Evolutionary conservation across 2,888 invertebrate species (phyloP).

Genomic region (Imbricaverruca yamaguchii): DNA sequence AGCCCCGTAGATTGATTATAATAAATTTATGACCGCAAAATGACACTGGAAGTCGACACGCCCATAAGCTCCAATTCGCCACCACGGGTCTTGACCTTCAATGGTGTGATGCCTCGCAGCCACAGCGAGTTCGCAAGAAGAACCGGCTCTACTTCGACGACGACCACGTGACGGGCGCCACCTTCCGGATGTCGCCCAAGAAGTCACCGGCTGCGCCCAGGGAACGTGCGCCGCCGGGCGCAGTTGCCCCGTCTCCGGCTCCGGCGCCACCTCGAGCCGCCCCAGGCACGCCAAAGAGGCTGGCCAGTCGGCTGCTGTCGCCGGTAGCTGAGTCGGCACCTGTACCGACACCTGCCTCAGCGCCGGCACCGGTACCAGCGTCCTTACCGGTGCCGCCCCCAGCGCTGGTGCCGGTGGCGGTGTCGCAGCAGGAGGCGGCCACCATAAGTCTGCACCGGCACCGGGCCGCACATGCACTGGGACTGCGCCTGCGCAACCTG

Average conservation of each 20-base stretch:
- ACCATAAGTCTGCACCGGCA: not conserved
- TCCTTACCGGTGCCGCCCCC: not conserved
- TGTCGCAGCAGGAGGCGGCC: not conserved
- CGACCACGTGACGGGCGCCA: conserved; percentile 66
- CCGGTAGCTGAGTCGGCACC: not conserved
- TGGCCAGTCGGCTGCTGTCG: conserved; percentile 3
- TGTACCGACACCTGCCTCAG: not conserved
- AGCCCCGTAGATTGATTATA: no score
- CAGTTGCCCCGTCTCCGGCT: conserved; percentile 30
- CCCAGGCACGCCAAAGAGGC: conserved; percentile 13
- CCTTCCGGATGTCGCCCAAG: conserved; percentile 63
- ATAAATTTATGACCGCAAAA: no score
- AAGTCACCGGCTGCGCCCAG: conserved; percentile 62
- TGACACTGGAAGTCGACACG: no score
- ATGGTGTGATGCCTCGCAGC: conserved; percentile 41
- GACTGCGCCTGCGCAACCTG: conserved; percentile 79
- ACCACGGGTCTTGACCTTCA: no score
- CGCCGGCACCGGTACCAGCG: conserved; percentile 2
- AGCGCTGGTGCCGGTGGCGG: not conserved
- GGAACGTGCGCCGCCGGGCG: conserved; percentile 38
- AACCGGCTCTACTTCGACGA: conserved; percentile 85
- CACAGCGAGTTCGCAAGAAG: conserved; percentile 79
- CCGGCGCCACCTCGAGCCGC: not conserved
- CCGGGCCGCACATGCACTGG: conserved; percentile 68
- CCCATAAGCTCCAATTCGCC: no score